Base-by-base conservation (phyloP, 1,140 invertebrate species). In the Chrysopa pallens region DNA sequence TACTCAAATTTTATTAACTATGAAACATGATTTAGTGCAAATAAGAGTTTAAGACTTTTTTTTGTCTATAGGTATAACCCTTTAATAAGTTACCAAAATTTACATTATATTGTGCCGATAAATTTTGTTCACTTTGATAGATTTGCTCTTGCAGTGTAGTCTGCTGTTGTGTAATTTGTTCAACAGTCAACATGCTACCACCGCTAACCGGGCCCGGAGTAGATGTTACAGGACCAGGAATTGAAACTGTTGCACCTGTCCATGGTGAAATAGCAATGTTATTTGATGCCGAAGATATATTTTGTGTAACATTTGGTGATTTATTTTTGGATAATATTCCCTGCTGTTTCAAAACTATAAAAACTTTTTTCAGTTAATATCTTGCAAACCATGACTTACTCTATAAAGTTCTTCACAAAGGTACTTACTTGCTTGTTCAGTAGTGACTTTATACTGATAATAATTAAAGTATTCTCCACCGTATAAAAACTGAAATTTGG, bases 401-500 rank as follows among this genome's bases (percentile, higher is more conserved):
- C 5, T 23, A 23, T 5, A 23, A 23, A 23, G 5, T 23, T 23
- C 2, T 36, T 12, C 8, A n/a, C n/a, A 44, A n/a, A n/a, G 42
- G 61, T 63, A 76, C 78, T 76, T 74, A 84, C 80, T 80, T 60
- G 80, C 78, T 79, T 87, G 84, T 62, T 89, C 84, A 39, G 81
- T 80, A 36, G 79, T 83, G 43, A 96, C 90, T 76, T 91, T 86
- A 60, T 87, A 96, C 58, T 93, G 87, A 66, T 98, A 98, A 65
- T 98, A 98, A 62, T 84, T 86, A 66, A 83, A 92, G 65, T 80
- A 81, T 57, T 94, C 89, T 38, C 93, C 93, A 49, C 91, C 92
- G 70, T 93, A 97, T 29, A 98, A 69, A 67, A 98, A 98, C 49
- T 81, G 76, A 68, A 98, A 98, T 59, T 92, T 92, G 9, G 90